Evolutionary conservation across 2,797 vertebrate genomes (phyloP), one percentile per base, ranked within the genome.

Genomic region (Fringilla coelebs): DNA sequence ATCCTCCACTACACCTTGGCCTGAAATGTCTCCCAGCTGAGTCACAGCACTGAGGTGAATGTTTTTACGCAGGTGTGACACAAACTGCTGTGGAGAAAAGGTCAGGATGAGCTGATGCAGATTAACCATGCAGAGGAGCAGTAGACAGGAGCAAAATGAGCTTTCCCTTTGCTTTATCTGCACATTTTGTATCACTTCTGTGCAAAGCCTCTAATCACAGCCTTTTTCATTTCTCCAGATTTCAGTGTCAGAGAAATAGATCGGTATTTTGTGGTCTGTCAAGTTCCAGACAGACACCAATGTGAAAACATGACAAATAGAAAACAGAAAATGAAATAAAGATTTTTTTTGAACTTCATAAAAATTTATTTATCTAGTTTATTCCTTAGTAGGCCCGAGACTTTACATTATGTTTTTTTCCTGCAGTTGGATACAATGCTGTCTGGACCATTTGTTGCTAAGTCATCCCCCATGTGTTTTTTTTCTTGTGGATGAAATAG

Each of bases 1-100:
- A 66, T 3, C 3, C 8, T 74, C 28, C 54, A 32, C 29, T 13
- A 29, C 9, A 9, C 31, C 21, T 19, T 66, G 60, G 25, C n/a
- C 43, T 0, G 0, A 75, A 89, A 63, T 32, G 16, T 83, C 55
- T 94, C 72, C 34, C 28, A 68, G 45, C 49, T 80, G 79, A 66
- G 65, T 74, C 76, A 54, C 10, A 0, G 1, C 52, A 6, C 7
- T 0, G 0, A 71, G 36, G 36, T 8, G 8, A 63, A 54, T 18
- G 29, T 38, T 77, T 49, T 62, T 58, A 71, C 8, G 6, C 5
- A 71, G 29, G 31, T 89, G 65, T 79, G 65, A 34, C 54, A 68
- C 32, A 57, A 57, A 49, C 11, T 20, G 1, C 65, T 26, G 45
- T 57, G 75, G 43, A 67, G 41, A 78, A 89, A 91, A 75, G 46